Evolutionary conservation across 2,113 vertebrate species (phyloP), one percentile per base, ranked within the genome.

Genomic region (Amia ocellicauda): DNA sequence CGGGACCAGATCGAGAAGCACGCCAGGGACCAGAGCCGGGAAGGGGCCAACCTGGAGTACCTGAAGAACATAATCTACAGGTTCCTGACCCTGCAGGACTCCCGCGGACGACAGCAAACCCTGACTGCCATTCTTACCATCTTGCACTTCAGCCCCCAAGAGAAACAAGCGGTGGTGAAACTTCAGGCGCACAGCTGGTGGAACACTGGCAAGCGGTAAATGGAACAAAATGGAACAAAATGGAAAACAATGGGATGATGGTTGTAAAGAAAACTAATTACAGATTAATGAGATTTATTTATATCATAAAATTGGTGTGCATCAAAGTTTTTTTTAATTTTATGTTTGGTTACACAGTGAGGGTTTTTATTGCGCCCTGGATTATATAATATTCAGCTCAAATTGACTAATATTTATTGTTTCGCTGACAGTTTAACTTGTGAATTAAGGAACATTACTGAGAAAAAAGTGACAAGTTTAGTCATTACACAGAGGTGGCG

Each of bases 11-110:
- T 98, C 0, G 88, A 94, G 66, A 94, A 97, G 72, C 80, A 60
- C 13, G 55, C 64, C 19, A 63, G 97, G 0, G 94, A 97, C 41
- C 89, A 70, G 76, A 87, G 86, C 74, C 74, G 97, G 1, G 97
- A 98, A 8, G 96, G 96, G 0, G 93, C 95, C 80, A 96, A 97
- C 83, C 74, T 98, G 78, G 97, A 99, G 62, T 99, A 98, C 77
- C 91, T 99, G 62, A 99, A 99, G 72, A 99, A 99, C 68, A 83
- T 99, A 2, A 82, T 94, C 66, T 95, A 85, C 63, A 82, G 88
- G 22, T 99, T 96, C 64, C 78, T 99, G 60, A 98, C 95, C 0
- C 80, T 98, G 76, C 86, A 89, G 0, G 94, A 97, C 43, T 23
- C 75, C 0, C 82, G 90, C 2, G 97, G 94, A 0, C 85, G 93